A percentile compares a stretch with the other conserved stretches of the same genome.
Evolutionary conservation across 2,113 vertebrate genomes (phyloP).

Genomic region (Taxidea taxus): DNA sequence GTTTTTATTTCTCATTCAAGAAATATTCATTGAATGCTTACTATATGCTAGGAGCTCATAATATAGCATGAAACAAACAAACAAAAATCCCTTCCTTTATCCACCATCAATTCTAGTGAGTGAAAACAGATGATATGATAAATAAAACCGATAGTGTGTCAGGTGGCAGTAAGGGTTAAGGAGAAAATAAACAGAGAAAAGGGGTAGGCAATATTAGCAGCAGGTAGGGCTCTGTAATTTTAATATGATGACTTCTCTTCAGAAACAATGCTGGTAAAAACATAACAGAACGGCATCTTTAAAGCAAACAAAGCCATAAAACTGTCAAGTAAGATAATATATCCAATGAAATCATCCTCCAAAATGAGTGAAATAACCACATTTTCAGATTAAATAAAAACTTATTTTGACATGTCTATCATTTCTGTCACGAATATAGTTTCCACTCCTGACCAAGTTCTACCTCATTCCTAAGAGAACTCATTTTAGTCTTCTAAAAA

Average conservation of each 20-base stretch:
- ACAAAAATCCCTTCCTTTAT: neutral
- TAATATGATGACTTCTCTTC: neutral
- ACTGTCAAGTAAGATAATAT: neutral
- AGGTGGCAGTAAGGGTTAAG: neutral
- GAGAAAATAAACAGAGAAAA: neutral
- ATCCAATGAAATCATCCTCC: neutral
- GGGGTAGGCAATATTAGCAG: neutral
- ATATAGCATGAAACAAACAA: neutral
- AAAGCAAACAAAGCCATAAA: neutral
- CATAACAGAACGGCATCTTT: neutral
- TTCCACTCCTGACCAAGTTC: neutral
- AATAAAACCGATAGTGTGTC: neutral
- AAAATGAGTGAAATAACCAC: neutral
- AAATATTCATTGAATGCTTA: neutral
- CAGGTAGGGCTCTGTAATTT: neutral
- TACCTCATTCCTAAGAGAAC: neutral
- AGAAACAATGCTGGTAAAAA: neutral
- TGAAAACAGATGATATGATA: neutral
- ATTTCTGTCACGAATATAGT: neutral
- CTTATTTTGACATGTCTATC: neutral
- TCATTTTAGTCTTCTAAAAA: neutral
- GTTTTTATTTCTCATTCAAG: neutral
- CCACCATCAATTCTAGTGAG: neutral
- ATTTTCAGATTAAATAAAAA: neutral
- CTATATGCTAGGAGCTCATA: neutral